These are phyloP conservation scores for Barnardius zonarius DNA, from an alignment of 2,113 vertebrate species.

Conservation along the genomic window DNA sequence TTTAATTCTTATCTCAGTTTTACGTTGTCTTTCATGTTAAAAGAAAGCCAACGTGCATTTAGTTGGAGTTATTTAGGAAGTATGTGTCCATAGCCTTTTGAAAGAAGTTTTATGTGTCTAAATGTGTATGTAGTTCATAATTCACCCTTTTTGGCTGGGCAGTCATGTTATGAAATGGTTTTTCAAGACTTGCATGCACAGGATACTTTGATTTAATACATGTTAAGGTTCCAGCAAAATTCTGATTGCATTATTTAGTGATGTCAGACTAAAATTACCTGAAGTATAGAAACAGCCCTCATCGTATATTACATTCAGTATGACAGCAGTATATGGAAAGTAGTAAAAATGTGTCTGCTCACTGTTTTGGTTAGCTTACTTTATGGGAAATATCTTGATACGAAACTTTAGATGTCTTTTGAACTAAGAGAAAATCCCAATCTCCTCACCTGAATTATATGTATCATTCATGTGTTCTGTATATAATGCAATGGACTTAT, in stretches of 20 bases:
- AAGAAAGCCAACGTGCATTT: neutral
- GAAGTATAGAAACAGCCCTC: conserved; percentile 74
- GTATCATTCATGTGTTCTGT: neutral
- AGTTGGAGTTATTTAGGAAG: neutral
- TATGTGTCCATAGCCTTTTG: neutral
- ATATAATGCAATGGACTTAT: neutral
- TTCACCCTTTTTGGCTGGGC: neutral
- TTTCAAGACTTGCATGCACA: conserved; percentile 21
- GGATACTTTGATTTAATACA: conserved; percentile 76
- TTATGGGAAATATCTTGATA: conserved; percentile 7
- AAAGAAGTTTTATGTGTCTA: neutral
- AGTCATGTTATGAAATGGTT: neutral
- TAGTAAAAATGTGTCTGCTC: conserved; percentile 42
- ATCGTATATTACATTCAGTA: conserved; percentile 73
- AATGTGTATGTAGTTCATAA: neutral
- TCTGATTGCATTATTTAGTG: conserved; percentile 81
- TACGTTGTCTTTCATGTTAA: neutral
- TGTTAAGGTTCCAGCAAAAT: conserved; percentile 75
- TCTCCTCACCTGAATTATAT: neutral
- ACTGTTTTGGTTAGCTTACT: conserved; percentile 73
- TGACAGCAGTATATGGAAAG: conserved; percentile 44
- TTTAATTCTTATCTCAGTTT: neutral
- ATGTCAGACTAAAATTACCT: conserved; percentile 78
- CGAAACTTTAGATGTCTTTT: conserved; percentile 34
- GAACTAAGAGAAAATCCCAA: neutral